These are phyloP conservation scores for Pedetes capensis DNA, from an alignment of 2,113 vertebrate species.

Conservation along the genomic window DNA sequence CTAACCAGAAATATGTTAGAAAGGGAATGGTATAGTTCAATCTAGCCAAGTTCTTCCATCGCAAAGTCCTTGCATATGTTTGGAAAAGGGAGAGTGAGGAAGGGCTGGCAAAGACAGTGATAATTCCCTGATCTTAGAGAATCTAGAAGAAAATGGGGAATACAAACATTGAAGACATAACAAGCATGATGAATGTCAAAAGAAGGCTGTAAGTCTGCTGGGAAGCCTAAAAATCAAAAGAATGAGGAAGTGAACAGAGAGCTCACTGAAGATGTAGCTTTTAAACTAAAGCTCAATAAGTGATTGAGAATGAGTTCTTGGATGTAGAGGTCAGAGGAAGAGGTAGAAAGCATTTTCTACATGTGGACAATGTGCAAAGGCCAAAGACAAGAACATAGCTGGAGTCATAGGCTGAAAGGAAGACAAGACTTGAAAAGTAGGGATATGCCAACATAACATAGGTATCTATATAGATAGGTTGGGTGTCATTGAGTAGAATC, in stretches of 20 bases:
- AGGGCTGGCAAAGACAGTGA: not conserved
- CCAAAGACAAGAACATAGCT: not conserved
- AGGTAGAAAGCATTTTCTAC: not conserved
- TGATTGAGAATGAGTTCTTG: not conserved
- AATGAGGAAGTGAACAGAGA: not conserved
- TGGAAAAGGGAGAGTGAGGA: not conserved
- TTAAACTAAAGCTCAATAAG: not conserved
- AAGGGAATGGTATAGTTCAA: not conserved
- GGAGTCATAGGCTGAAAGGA: not conserved
- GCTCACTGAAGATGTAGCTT: not conserved
- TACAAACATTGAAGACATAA: not conserved
- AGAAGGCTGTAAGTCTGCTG: not conserved
- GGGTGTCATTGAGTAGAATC: too few species aligned
- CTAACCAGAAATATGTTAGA: not conserved
- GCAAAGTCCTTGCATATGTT: not conserved
- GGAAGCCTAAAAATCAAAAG: not conserved
- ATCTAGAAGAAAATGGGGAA: not conserved
- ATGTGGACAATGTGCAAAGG: not conserved
- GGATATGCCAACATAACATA: not conserved
- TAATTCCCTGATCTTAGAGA: not conserved
- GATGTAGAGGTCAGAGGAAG: not conserved
- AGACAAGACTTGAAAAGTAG: not conserved
- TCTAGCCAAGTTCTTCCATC: not conserved
- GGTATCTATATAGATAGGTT: too few species aligned
- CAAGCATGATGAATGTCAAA: not conserved